A percentile compares a stretch with the other conserved stretches of the same genome.
phyloP scores from a whole-genome alignment of 2,113 vertebrate genomes.

The Lepidothrix coronata region DNA sequence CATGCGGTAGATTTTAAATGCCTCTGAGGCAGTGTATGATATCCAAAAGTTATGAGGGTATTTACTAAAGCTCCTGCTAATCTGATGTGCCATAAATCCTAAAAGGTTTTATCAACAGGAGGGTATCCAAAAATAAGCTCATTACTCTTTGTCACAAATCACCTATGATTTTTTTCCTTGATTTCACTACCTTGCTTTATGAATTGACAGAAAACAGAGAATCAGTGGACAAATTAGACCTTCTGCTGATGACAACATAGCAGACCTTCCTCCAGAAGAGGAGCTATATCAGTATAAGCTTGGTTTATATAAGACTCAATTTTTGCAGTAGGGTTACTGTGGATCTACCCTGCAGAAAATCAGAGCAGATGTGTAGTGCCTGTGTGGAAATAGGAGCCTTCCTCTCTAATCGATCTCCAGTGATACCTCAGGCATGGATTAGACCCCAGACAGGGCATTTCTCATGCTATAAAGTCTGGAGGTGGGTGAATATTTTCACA shows the following conservation, averaged over 20 bases:
- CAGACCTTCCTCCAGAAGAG: neutral
- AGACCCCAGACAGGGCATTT: slow-evolving; percentile 19
- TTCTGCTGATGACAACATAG: neutral
- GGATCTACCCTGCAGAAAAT: neutral
- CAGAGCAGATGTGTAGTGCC: neutral
- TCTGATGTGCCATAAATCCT: neutral
- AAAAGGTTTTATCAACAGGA: neutral
- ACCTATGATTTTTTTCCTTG: neutral
- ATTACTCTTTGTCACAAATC: neutral
- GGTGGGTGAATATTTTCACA: slow-evolving; percentile 45
- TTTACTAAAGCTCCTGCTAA: neutral
- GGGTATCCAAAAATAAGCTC: neutral
- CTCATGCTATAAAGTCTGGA: slow-evolving; percentile 31
- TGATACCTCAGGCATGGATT: neutral
- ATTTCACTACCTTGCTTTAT: neutral
- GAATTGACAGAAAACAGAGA: neutral
- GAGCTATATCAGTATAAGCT: neutral
- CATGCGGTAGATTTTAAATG: neutral
- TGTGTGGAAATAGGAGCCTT: slow-evolving; percentile 32
- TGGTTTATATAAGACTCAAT: neutral
- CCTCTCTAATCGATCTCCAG: neutral
- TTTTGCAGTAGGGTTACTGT: neutral
- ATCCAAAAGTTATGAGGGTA: neutral
- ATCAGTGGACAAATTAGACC: neutral
- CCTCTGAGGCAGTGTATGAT: neutral